A percentile compares a stretch with the other conserved stretches of the same genome.
Conservation (phyloP, 2,113 vertebrate genomes). For the Xiphophorus hellerii region DNA sequence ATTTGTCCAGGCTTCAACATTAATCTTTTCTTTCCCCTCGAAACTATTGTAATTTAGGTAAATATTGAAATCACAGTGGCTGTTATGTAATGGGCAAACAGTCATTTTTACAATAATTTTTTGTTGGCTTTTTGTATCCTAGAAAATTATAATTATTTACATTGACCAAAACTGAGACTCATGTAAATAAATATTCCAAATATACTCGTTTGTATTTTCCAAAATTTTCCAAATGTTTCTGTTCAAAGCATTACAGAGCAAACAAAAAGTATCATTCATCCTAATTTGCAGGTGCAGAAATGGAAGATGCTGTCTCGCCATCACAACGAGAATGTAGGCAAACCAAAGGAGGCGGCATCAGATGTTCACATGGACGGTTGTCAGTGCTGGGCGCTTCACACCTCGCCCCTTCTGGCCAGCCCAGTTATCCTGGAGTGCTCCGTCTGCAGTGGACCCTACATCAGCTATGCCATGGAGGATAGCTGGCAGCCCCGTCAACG, state of each 20-base stretch:
- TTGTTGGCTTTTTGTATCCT: too few relatives aligned
- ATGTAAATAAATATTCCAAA: background rate
- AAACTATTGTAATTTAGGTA: background rate
- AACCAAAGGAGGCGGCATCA: slow-evolving; percentile 74
- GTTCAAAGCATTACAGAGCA: too few relatives aligned
- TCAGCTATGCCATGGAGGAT: slow-evolving; percentile 79
- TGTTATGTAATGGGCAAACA: background rate
- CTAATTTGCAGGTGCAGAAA: slow-evolving; percentile 74
- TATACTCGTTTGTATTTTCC: too few relatives aligned
- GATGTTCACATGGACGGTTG: slow-evolving; percentile 67
- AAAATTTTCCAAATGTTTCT: too few relatives aligned
- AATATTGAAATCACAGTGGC: background rate
- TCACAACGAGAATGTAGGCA: slow-evolving; percentile 60
- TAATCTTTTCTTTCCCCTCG: background rate
- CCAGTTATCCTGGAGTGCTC: slow-evolving; percentile 82
- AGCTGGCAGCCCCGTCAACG: slow-evolving; percentile 82
- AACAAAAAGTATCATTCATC: background rate
- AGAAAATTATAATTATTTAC: too few relatives aligned
- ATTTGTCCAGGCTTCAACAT: background rate
- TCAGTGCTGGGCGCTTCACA: slow-evolving; percentile 67
- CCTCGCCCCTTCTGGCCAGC: slow-evolving; percentile 68
- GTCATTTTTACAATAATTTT: background rate
- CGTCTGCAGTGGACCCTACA: slow-evolving; percentile 80
- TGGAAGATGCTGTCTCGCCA: slow-evolving; percentile 81
- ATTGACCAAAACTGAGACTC: too few relatives aligned